phyloP scores from a whole-genome alignment of 2,888 invertebrate genomes.

The Phaedon cochleariae region DNA sequence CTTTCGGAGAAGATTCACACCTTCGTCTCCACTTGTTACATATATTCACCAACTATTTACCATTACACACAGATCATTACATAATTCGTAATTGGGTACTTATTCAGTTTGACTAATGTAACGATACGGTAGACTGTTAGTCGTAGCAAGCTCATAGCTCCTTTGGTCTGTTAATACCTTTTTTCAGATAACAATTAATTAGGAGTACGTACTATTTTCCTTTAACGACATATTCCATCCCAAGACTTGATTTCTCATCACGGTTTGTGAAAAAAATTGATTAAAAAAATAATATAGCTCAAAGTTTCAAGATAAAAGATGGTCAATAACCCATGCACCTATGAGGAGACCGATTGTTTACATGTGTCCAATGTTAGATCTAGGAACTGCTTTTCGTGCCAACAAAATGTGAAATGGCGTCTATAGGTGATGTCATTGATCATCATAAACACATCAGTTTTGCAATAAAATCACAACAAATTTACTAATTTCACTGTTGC shows the following conservation, averaged over 20 bases:
- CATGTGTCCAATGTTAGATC: no score
- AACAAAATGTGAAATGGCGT: no score
- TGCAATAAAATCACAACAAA: no score
- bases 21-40: constrained; percentile 48
- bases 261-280: constrained; percentile 1
- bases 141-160: constrained; percentile 34
- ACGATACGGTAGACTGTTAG: constrained; percentile 28
- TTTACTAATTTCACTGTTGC: no score
- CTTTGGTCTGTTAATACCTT: constrained; percentile 36
- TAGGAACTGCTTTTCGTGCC: no score
- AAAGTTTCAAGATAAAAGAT: no score
- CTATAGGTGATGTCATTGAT: no score
- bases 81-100: constrained; percentile 48
- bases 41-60: constrained; percentile 47
- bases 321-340: no score
- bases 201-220: constrained; percentile 33
- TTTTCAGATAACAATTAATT: constrained; percentile 41
- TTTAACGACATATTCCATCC: constrained; percentile 28
- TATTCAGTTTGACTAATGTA: constrained; percentile 49
- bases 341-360: no score
- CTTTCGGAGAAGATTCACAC: background rate
- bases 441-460: no score
- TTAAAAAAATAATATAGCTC: no score
- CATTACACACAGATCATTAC: constrained; percentile 43
- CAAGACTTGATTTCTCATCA: constrained; percentile 23